Evolutionary conservation across 2,797 vertebrate genomes (phyloP).

Genomic region (Varecia variegata): DNA sequence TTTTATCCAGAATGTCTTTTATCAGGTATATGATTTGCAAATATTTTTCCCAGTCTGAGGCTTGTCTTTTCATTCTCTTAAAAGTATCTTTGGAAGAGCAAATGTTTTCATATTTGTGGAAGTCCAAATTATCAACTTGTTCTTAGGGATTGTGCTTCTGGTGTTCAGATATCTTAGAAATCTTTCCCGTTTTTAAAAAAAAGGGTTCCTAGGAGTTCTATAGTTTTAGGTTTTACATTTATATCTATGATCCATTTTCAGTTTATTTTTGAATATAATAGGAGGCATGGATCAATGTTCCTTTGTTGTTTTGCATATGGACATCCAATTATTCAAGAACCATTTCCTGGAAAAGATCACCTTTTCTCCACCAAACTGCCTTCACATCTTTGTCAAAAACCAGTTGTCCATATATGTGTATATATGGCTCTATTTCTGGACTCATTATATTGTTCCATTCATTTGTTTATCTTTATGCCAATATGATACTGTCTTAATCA

Average conservation of each 20-base stretch:
- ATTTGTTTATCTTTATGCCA: neutral
- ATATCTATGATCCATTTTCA: neutral
- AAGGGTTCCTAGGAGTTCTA: neutral
- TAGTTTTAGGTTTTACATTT: slow-evolving; percentile 10
- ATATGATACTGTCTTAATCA: neutral
- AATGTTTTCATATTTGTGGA: neutral
- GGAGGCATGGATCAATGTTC: neutral
- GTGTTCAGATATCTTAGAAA: neutral
- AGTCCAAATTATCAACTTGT: neutral
- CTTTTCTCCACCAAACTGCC: neutral
- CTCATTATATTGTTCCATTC: neutral
- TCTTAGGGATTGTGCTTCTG: neutral
- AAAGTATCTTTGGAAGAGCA: neutral
- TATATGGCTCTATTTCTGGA: neutral
- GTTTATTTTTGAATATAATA: neutral
- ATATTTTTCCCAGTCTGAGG: neutral
- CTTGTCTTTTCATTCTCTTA: slow-evolving; percentile 13
- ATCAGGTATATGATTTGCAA: neutral
- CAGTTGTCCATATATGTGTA: neutral
- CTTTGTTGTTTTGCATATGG: neutral
- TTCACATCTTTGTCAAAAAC: neutral
- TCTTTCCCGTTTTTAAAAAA: neutral
- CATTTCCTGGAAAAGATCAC: neutral
- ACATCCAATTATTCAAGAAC: neutral
- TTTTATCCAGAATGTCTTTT: neutral